phyloP scores from a whole-genome alignment of 2,113 vertebrate species.

The Alces alces region DNA sequence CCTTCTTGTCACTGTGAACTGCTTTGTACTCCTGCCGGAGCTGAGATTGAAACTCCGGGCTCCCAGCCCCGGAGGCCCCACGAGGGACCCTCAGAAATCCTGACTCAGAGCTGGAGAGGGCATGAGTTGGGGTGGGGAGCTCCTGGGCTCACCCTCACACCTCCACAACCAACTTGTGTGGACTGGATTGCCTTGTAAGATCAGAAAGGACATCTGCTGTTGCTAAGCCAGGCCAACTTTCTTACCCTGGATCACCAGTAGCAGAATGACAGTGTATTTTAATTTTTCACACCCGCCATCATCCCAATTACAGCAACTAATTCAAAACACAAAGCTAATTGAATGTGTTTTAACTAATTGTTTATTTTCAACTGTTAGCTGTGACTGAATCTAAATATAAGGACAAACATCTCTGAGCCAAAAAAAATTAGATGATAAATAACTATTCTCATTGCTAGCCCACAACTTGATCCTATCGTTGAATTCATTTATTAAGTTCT shows the following conservation, averaged over 20 bases:
- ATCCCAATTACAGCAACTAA: neutral
- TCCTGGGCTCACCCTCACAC: accelerated
- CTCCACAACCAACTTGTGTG: neutral
- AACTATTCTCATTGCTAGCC: neutral
- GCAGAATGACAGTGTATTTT: neutral
- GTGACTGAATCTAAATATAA: neutral
- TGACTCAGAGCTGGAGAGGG: neutral
- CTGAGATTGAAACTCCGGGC: neutral
- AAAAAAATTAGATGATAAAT: neutral
- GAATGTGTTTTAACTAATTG: neutral
- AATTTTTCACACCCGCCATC: neutral
- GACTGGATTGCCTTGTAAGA: neutral
- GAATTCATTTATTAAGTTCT: neutral
- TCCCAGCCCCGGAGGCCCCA: neutral
- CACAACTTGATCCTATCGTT: neutral
- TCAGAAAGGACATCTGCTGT: neutral
- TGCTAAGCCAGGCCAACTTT: neutral
- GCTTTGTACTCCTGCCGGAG: neutral
- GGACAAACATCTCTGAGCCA: neutral
- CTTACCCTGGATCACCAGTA: neutral
- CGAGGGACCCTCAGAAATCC: neutral
- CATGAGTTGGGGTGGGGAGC: neutral
- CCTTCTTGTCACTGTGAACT: neutral
- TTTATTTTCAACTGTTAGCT: neutral
- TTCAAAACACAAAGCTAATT: neutral